Percentiles rank a stretch among this genome's conserved stretches.
Evolutionary conservation across 2,797 vertebrate genomes (phyloP).

Genomic region (Enteromius trimaculatus): DNA sequence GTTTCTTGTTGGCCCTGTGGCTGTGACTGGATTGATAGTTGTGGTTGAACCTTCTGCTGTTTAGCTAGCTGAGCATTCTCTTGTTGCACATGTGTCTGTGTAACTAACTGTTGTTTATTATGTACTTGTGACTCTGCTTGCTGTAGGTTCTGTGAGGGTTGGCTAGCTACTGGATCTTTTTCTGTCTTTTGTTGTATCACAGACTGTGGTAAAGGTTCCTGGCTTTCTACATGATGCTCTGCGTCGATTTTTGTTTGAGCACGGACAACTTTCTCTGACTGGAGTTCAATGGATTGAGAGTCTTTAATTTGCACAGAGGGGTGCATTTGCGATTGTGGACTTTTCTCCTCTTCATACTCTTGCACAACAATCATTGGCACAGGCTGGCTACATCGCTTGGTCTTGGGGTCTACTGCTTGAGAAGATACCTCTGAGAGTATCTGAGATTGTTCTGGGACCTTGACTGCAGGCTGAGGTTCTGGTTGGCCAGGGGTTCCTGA

Average conservation of each 20-base stretch:
- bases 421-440: conserved; percentile 4
- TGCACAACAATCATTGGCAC: conserved; percentile 76
- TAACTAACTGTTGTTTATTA: conserved; percentile 38
- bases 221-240: conserved; percentile 22
- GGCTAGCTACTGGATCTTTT: conserved; percentile 9
- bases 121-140: conserved; percentile 26
- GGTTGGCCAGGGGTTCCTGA: conserved; percentile 10
- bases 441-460: conserved; percentile 29
- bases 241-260: conserved; percentile 35
- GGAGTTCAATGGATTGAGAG: conserved; percentile 34
- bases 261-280: background rate
- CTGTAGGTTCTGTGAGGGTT: conserved; percentile 22
- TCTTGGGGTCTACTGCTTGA: conserved; percentile 32
- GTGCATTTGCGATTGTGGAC: conserved; percentile 63
- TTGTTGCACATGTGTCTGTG: conserved; percentile 34
- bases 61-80: conserved; percentile 17
- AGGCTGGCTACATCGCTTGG: conserved; percentile 47
- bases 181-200: conserved; percentile 32
- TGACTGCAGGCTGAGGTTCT: conserved; percentile 37
- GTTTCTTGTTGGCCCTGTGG: conserved; percentile 43
- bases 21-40: conserved; percentile 25
- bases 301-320: conserved; percentile 47
- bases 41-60: conserved; percentile 43
- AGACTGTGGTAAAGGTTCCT: conserved; percentile 5
- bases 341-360: conserved; percentile 68